Base-by-base conservation (phyloP, 2,797 vertebrate genomes). In the Cephalopachus bancanus region DNA sequence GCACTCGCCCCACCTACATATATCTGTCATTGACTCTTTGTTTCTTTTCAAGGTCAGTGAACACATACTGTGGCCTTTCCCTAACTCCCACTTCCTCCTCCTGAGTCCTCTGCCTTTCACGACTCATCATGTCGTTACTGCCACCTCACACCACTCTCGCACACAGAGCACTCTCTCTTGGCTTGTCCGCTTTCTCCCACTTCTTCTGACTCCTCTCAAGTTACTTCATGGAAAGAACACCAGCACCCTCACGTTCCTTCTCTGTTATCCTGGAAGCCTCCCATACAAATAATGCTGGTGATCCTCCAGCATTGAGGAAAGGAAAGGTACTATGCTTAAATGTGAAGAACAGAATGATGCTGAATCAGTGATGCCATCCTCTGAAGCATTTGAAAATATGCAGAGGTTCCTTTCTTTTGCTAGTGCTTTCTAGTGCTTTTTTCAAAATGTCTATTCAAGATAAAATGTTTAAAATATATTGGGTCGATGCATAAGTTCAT, bases 401-500 rank as follows among this genome's bases (percentile, higher is more conserved):
- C 6, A 69, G 65, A 95, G 71, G 49, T 19, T 93, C 30, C 16
- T 93, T 72, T 94, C 60, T 83, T 75, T 72, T 44, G 71, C 26
- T 81, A 59, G 59, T 75, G 69, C 89, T 74, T 91, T 74, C 51
- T 64, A 53, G 10, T 44, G 26, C 24, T 75, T 89, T 33, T 26
- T 78, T 72, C 60, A 87, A 94, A 92, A 83, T 89, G 28, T 74
- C 65, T 96, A 26, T 17, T 93, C 10, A 83, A 74, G 62, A 53
- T 75, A 74, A 64, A 87, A 20, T 59, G 10, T 91, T 91, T 89
- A 93, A 95, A 60, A 62, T 62, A 49, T 49, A 44, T 44, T 44
- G 44, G 44, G 3, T 44, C 5, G 44, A 44, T 44, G 44, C 44
- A 44, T 44, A 44, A 44, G 44, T 44, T 44, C 44, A 4, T 44